Evolutionary conservation across 2,113 vertebrate species (phyloP).

Genomic region (Eolophus roseicapilla): DNA sequence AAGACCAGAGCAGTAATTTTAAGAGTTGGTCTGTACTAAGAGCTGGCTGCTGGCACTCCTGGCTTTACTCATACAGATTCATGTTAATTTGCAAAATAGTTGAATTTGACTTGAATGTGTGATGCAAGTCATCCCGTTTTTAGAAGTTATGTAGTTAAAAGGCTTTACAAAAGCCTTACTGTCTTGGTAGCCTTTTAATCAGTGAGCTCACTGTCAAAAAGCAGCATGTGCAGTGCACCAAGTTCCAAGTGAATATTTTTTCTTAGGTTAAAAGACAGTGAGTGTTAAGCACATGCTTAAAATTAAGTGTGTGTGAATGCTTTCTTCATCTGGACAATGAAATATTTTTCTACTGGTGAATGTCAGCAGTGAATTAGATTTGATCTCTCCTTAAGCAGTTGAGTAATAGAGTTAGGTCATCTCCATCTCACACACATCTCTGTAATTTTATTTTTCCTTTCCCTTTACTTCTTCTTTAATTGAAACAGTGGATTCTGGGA

Average conservation of each 20-base stretch:
- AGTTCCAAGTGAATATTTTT: constrained; percentile 17
- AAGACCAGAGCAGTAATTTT: background rate
- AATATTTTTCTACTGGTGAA: background rate
- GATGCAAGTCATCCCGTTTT: background rate
- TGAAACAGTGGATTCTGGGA: background rate
- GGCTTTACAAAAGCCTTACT: background rate
- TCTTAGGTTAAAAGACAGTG: background rate
- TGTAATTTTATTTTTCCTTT: background rate
- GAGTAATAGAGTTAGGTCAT: background rate
- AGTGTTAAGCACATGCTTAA: constrained; percentile 11
- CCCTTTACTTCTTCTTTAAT: background rate
- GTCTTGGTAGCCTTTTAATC: background rate
- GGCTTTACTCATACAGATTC: background rate
- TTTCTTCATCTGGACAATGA: background rate
- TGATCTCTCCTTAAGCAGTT: background rate
- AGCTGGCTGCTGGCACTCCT: background rate
- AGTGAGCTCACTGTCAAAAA: background rate
- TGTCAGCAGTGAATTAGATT: background rate
- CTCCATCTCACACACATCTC: background rate
- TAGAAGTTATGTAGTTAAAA: background rate
- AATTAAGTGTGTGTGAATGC: background rate
- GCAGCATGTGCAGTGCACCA: background rate
- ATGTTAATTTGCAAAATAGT: background rate
- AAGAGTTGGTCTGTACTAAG: background rate
- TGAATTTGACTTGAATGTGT: background rate